Base-by-base conservation (phyloP, 2,888 invertebrate species). In the Tiliacea citrago region DNA sequence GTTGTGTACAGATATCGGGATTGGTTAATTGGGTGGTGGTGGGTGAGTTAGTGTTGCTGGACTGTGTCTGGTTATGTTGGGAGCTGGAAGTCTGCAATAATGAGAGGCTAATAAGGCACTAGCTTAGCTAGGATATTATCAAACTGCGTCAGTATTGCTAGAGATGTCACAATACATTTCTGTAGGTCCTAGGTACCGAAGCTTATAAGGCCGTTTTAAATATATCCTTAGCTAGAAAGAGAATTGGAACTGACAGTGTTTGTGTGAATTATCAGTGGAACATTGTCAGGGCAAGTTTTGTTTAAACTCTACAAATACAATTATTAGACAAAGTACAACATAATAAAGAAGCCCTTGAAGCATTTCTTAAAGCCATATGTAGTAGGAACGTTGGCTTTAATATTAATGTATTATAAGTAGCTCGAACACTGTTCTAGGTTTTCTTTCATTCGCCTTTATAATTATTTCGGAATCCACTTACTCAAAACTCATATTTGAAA, bases 311-410 rank as follows among this genome's bases (percentile, higher is more conserved):
- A 62, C 39, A 29, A 62, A 29, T 13, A 61, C 35, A 45, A 24
- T 45, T 18, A 18, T 35, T 55, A 42, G n/a, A 55, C 24, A 57
- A 63, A 58, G 1, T 29, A 57, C 21, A 58, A 49, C n/a, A 42
- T 18, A 63, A 58, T 53, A 55, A 39, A 55, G 63, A 80, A 69
- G 29, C 75, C 66, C 18, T 35, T 65, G 51, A 62, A 65, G 21
- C 10, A 21, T 63, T 72, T 72, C 69, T 69, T 35, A 77, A 81
- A 81, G 66, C 81, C 82, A 4, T 81, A 77, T 8, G 9, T 29
- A 53, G 9, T 29, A 53, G 42, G 18, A 65, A 45, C 42, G 45
- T 47, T 51, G 21, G 49, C 29, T 55, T 47, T n/a, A 57, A 58
- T 76, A 18, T 80, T 63, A 68, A 70, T 78, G 39, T 72, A 49